Percentiles rank a stretch among this genome's conserved stretches.
Evolutionary conservation across 2,113 vertebrate species (phyloP).

Genomic region (Apodemus sylvaticus): DNA sequence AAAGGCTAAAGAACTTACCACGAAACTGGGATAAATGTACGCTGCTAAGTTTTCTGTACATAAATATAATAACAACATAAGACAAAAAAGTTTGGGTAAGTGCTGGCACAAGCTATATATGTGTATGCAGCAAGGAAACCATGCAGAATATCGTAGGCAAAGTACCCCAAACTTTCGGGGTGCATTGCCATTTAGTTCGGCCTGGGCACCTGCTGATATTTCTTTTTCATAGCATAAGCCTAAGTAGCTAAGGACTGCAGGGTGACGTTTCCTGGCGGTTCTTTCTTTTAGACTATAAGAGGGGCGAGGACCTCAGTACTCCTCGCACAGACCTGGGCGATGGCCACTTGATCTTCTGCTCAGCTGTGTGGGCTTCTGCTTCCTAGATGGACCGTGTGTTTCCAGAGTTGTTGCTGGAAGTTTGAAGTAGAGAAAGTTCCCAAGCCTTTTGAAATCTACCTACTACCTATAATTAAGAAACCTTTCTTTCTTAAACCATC

Average conservation of each 20-base stretch:
- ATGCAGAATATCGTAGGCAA: not conserved
- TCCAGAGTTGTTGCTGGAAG: constrained; percentile 1
- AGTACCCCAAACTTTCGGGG: not conserved
- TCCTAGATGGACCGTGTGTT: not conserved
- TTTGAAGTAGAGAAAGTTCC: not conserved
- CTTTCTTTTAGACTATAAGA: not conserved
- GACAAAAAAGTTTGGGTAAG: not conserved
- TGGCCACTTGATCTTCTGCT: not conserved
- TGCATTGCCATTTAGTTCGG: not conserved
- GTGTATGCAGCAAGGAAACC: constrained; percentile 12
- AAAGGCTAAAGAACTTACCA: no score
- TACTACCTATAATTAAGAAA: not conserved
- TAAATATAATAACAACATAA: no score
- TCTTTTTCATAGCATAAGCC: not conserved
- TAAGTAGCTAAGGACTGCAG: not conserved
- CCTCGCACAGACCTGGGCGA: not conserved
- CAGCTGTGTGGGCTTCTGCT: not conserved
- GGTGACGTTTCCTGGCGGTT: not conserved
- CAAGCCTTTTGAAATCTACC: not conserved
- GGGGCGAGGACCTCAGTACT: not conserved
- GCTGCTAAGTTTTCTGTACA: no score
- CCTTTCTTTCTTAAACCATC: not conserved
- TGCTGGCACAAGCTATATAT: not conserved
- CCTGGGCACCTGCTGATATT: not conserved
- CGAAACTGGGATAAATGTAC: no score